A percentile compares a stretch with the other conserved stretches of the same genome.
Evolutionary conservation across 53 echinoderm and acorn worm genomes (phyloP).

Genomic region (Holothuria leucospilota): DNA sequence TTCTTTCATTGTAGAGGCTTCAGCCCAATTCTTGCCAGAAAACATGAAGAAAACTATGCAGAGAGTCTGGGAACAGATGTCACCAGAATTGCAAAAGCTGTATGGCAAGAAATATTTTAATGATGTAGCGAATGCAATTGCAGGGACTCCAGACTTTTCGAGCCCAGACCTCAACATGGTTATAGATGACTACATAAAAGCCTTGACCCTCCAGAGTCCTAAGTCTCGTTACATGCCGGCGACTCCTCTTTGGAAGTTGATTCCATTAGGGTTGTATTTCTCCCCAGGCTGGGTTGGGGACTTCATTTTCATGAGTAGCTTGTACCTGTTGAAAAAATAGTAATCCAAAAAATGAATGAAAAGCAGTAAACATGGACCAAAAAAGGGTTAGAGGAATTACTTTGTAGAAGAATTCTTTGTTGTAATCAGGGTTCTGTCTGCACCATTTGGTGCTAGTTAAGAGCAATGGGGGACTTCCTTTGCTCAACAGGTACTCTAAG

Average conservation of each 20-base stretch:
- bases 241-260: slow-evolving; percentile 44
- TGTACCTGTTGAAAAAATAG: not conserved
- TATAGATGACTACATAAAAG: slow-evolving; percentile 49
- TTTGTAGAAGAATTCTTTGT: too few relatives aligned
- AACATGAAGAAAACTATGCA: slow-evolving; percentile 24
- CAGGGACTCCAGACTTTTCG: not conserved
- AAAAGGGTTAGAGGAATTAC: too few relatives aligned
- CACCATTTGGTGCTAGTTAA: too few relatives aligned
- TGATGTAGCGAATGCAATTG: slow-evolving; percentile 7
- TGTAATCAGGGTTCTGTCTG: too few relatives aligned
- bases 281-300: slow-evolving; percentile 64
- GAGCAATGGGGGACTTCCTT: too few relatives aligned
- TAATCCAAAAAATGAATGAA: not conserved
- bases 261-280: slow-evolving; percentile 44
- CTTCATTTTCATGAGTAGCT: slow-evolving; percentile 25
- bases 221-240: slow-evolving; percentile 63
- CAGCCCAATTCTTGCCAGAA: slow-evolving; percentile 50
- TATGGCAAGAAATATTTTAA: slow-evolving; percentile 72
- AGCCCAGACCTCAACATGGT: slow-evolving; percentile 47
- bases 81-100: slow-evolving; percentile 51
- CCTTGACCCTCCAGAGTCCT: slow-evolving; percentile 61
- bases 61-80: slow-evolving; percentile 53
- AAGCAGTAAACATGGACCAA: too few relatives aligned
- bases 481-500: too few relatives aligned
- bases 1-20: slow-evolving; percentile 48